Evolutionary conservation across 2,888 invertebrate species (phyloP), one percentile per base, ranked within the genome.

Genomic region (Orchestes rusci): DNA sequence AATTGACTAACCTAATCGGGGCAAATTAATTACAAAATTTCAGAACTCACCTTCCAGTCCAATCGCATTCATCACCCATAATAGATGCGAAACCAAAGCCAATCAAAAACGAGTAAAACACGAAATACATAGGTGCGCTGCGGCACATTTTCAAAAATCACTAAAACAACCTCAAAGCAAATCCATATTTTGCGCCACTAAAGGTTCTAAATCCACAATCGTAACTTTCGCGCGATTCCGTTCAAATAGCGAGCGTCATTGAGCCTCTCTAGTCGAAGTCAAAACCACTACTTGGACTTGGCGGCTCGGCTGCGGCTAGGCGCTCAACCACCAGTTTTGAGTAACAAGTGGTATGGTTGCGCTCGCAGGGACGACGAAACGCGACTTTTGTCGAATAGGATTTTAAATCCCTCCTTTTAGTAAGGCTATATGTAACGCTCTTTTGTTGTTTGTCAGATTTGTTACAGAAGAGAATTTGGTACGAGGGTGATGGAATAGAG

Each of bases 11-110:
- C n/a, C n/a, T n/a, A n/a, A n/a, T n/a, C n/a, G n/a, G n/a, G n/a
- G n/a, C n/a, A n/a, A n/a, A n/a, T n/a, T n/a, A n/a, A n/a, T n/a
- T n/a, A n/a, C 23, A 31, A 31, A 12, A 39, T 13, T 31, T 15
- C 7, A 37, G 7, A 5, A 45, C 41, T 45, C 72, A 80, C 80
- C 79, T 80, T 72, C 79, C 79, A 58, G 73, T 76, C 80, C 80
- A 80, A 69, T 80, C 79, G 68, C 80, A 80, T 63, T 78, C 77
- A 63, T 80, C 79, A 58, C 79, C 79, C 67, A 79, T 74, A 62
- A 74, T 70, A 51, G 72, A 72, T 63, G 75, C 75, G 65, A 73
- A 59, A 50, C 60, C 53, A 4, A 48, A 29, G n/a, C 45, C 43
- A 31, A 51, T 39, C 44, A 53, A n/a, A 18, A 51, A 46, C 20